phyloP scores from a whole-genome alignment of 2,888 invertebrate species.

The Hirtodrosophila confusa region DNA sequence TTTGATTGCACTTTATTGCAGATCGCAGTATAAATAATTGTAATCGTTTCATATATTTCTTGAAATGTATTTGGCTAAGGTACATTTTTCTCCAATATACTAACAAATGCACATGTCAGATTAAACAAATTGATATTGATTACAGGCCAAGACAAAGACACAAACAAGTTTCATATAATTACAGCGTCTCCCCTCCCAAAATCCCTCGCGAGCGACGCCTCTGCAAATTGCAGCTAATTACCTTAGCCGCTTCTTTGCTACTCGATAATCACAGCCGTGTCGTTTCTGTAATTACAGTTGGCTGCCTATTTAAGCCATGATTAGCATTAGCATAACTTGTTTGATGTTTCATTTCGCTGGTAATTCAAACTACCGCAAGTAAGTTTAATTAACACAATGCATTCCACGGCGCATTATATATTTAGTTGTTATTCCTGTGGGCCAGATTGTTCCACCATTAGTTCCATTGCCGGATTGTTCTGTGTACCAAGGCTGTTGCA shows the following conservation, averaged over 20 bases:
- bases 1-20: slow-evolving; percentile 14
- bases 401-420: slow-evolving; percentile 9
- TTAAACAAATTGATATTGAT: slow-evolving; percentile 3
- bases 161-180: slow-evolving; percentile 1
- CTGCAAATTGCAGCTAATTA: slow-evolving; percentile 45
- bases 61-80: neutral
- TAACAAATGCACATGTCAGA: neutral
- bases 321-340: slow-evolving; percentile 64
- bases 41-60: neutral
- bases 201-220: slow-evolving; percentile 7
- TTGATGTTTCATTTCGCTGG: slow-evolving; percentile 22
- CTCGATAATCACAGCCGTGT: slow-evolving; percentile 29
- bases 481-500: slow-evolving; percentile 32
- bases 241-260: slow-evolving; percentile 20
- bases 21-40: slow-evolving; percentile 9
- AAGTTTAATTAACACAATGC: slow-evolving; percentile 1
- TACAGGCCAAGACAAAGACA: slow-evolving; percentile 1
- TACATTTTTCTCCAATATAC: neutral
- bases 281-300: slow-evolving; percentile 46
- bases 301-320: slow-evolving; percentile 41
- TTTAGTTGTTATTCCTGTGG: slow-evolving; percentile 24
- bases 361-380: slow-evolving; percentile 7
- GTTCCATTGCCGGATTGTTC: neutral
- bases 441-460: neutral
- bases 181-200: neutral